Evolutionary conservation across 2,888 invertebrate genomes (phyloP), one percentile per base, ranked within the genome.

Genomic region (Poecilus cupreus): DNA sequence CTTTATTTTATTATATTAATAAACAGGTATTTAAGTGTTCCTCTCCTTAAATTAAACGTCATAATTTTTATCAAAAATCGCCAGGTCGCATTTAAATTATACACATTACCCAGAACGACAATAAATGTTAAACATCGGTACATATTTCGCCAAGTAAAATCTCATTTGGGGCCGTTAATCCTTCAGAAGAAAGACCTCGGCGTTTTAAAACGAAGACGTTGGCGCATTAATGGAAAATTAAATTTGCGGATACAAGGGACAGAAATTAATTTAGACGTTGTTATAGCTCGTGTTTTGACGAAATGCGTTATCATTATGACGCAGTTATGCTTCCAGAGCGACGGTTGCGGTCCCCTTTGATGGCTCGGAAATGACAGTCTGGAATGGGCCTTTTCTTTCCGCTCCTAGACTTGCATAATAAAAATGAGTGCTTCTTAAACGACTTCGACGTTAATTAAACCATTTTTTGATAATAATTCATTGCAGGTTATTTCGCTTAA

Each of bases 271-370:
- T 84, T 83, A 82, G 82, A 81, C 84, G 81, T 82, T 72, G 80
- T 80, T 80, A 82, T 83, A 76, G 81, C 83, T 74, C 82, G 83
- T 83, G 83, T 84, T 83, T 83, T 83, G 83, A 84, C 80, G 83
- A 83, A 84, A 83, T 83, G 84, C 83, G 83, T 84, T 84, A 84
- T 84, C 84, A 84, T 84, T 84, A 84, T 83, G 83, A 80, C 82
- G 83, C 84, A 84, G 83, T 84, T 84, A 84, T 83, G 83, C 81
- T 22, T 18, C n/a, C n/a, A n/a, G n/a, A n/a, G 11, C 20, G 57
- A 60, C n/a, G 20, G 16, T 20, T n/a, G 22, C 18, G 22, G 72
- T 43, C 26, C 75, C 75, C 51, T n/a, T 51, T 51, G 75, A 75
- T 75, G 51, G 51, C 26, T 3, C 2, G 51, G 75, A 75, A 32